Evolutionary conservation across 2,797 vertebrate genomes (phyloP).

Genomic region (Micropoecilia bifurca): DNA sequence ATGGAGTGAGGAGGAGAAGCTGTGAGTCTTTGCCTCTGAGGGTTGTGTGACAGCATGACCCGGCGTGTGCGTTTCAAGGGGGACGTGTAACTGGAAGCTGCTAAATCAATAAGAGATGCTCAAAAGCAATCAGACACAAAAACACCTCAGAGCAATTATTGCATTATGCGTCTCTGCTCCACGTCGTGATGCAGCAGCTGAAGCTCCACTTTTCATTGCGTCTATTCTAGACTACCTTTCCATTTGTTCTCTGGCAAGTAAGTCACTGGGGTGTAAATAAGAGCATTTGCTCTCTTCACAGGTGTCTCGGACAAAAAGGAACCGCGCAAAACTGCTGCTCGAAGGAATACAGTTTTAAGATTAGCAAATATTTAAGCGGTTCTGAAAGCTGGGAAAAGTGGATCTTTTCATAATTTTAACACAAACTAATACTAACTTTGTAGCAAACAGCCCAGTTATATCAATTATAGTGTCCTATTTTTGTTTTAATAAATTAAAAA

Average conservation of each 20-base stretch:
- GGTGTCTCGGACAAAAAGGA: background rate
- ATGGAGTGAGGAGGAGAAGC: constrained; percentile 64
- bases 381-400: background rate
- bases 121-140: constrained; percentile 47
- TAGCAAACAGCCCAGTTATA: background rate
- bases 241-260: constrained; percentile 13
- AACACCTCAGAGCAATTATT: constrained; percentile 40
- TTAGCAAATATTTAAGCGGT: background rate
- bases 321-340: background rate
- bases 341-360: constrained; percentile 3
- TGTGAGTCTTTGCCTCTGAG: constrained; percentile 32
- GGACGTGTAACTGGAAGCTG: constrained; percentile 46
- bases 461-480: background rate
- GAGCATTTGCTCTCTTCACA: constrained; percentile 1
- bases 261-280: constrained; percentile 15
- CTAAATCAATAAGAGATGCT: constrained; percentile 61
- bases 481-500: background rate
- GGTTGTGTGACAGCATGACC: constrained; percentile 26
- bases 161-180: constrained; percentile 37
- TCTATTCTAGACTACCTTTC: constrained; percentile 31
- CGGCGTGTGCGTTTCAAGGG: constrained; percentile 29
- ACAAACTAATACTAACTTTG: background rate
- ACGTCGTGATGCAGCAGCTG: constrained; percentile 32
- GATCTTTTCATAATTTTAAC: background rate
- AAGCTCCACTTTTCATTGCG: constrained; percentile 37